Percentiles rank a stretch among this genome's conserved stretches.
Evolutionary conservation across 2,113 vertebrate genomes (phyloP).

Genomic region (Mastomys coucha): DNA sequence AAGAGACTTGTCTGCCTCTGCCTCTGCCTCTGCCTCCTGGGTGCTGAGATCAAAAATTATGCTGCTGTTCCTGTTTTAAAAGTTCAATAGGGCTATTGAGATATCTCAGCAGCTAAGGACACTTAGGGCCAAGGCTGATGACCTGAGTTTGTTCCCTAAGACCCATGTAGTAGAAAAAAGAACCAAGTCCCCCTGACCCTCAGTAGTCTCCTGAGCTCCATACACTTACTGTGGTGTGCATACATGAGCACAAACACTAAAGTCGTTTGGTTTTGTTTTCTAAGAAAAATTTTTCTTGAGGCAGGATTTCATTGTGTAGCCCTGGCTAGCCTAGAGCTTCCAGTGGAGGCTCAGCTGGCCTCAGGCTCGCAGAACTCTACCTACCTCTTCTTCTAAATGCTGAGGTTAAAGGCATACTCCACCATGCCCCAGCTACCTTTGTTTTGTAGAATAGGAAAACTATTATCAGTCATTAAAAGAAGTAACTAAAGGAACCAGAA

Average conservation of each 20-base stretch:
- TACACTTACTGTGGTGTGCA: not conserved
- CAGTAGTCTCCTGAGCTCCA: not conserved
- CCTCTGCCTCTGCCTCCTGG: not conserved
- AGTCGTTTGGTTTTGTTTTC: not conserved
- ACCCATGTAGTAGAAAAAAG: not conserved
- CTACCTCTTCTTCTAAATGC: not conserved
- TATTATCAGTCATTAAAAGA: not conserved
- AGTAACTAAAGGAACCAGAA: conserved; percentile 17
- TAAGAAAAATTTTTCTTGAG: not conserved
- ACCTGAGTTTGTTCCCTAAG: not conserved
- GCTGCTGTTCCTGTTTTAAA: not conserved
- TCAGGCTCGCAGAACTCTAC: not conserved
- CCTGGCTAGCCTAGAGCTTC: not conserved
- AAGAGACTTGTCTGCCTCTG: not conserved
- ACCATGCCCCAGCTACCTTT: not conserved
- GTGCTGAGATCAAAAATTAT: not conserved
- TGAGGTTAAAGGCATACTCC: not conserved
- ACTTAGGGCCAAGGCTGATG: not conserved
- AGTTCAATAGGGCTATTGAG: not conserved
- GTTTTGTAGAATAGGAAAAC: conserved; percentile 26
- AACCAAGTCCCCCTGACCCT: not conserved
- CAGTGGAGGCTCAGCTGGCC: not conserved
- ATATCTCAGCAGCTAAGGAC: not conserved
- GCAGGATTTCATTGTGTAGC: not conserved
- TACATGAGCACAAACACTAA: not conserved